Percentiles rank a stretch among this genome's conserved stretches.
Evolutionary conservation across 1,140 invertebrate genomes (phyloP).

Genomic region (Zaprionus ornatus): DNA sequence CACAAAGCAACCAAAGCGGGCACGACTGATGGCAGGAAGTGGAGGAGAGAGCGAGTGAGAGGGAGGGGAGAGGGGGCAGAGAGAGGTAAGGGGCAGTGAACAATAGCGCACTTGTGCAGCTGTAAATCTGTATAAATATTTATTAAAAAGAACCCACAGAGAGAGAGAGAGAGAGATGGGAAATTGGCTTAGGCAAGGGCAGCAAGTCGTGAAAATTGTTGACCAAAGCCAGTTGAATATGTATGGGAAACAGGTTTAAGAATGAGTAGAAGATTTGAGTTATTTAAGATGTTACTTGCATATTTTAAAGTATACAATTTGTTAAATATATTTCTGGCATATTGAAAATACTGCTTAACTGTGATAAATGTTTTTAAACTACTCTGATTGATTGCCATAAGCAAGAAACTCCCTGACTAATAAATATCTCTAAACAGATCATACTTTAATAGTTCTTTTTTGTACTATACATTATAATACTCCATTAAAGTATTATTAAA

Average conservation of each 20-base stretch:
- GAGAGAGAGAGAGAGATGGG: neutral
- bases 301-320: too few relatives aligned
- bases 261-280: neutral
- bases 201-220: neutral
- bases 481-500: too few relatives aligned
- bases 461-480: too few relatives aligned
- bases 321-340: too few relatives aligned
- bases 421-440: too few relatives aligned
- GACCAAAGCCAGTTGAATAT: neutral
- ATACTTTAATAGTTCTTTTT: too few relatives aligned
- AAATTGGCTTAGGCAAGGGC: neutral
- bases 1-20: slow-evolving; percentile 18
- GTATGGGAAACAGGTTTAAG: neutral
- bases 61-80: neutral
- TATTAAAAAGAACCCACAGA: slow-evolving; percentile 36
- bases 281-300: too few relatives aligned
- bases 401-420: too few relatives aligned
- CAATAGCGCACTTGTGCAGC: slow-evolving; percentile 5
- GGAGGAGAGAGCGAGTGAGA: neutral
- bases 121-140: slow-evolving; percentile 42
- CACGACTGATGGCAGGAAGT: slow-evolving; percentile 12
- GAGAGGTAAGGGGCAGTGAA: neutral
- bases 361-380: too few relatives aligned
- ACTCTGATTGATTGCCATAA: too few relatives aligned
- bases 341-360: too few relatives aligned